Evolutionary conservation across 2,888 invertebrate genomes (phyloP).

Genomic region (Papilio gigon): DNA sequence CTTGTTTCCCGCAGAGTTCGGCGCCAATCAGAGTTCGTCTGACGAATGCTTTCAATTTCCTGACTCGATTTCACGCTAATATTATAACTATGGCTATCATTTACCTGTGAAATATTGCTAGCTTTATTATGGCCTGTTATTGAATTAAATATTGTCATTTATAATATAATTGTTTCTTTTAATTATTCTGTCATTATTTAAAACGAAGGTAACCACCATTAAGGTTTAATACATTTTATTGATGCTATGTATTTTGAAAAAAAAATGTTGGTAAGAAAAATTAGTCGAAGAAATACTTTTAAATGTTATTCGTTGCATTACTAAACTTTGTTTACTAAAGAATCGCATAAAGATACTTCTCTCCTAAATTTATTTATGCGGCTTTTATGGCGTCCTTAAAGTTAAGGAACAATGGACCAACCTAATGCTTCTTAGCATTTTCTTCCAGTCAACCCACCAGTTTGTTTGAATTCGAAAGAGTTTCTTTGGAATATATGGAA

Average conservation of each 20-base stretch:
- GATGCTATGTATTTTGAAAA: no score
- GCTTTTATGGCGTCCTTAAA: slow-evolving; percentile 14
- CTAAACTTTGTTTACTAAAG: not conserved
- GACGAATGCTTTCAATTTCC: slow-evolving; percentile 72
- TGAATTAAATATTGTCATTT: no score
- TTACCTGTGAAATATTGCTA: slow-evolving; percentile 51
- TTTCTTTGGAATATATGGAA: slow-evolving; percentile 27
- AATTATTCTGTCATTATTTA: not conserved
- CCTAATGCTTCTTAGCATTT: slow-evolving; percentile 19
- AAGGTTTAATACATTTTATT: no score
- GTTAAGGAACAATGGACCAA: slow-evolving; percentile 12
- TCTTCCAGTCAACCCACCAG: slow-evolving; percentile 7
- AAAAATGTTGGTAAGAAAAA: no score
- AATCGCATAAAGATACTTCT: not conserved
- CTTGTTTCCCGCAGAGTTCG: slow-evolving; percentile 52
- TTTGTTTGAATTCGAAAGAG: slow-evolving; percentile 10
- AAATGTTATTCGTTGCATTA: not conserved
- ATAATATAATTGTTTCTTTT: not conserved
- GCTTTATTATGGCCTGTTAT: slow-evolving; percentile 43
- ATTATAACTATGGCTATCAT: slow-evolving; percentile 64
- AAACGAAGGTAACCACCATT: no score
- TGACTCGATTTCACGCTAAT: slow-evolving; percentile 62
- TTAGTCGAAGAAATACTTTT: not conserved
- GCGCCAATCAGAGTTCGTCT: slow-evolving; percentile 63
- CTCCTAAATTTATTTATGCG: slow-evolving; percentile 13